A percentile compares a stretch with the other conserved stretches of the same genome.
Evolutionary conservation across 2,113 vertebrate species (phyloP).

Genomic region (Martes martes): DNA sequence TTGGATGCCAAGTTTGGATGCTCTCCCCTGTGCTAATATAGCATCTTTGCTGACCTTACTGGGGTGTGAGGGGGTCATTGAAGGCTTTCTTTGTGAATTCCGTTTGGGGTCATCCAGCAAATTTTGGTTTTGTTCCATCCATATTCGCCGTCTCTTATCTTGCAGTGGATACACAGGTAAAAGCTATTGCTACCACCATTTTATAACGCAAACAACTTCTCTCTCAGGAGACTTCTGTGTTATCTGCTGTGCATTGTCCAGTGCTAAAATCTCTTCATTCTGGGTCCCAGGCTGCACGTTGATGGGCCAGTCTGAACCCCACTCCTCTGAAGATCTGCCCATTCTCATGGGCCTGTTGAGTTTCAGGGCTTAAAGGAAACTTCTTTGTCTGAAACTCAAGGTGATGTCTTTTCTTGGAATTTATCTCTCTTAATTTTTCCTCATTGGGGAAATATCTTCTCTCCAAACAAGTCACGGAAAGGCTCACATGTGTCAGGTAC

Average conservation of each 20-base stretch:
- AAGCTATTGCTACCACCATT: neutral
- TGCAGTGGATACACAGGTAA: neutral
- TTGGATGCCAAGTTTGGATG: neutral
- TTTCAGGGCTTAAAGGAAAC: neutral
- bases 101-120: neutral
- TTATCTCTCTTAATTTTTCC: neutral
- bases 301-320: neutral
- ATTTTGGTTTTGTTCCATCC: neutral
- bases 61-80: neutral
- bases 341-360: neutral
- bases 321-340: neutral
- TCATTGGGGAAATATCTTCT: neutral
- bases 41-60: neutral
- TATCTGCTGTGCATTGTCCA: neutral
- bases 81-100: neutral
- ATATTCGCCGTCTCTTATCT: neutral
- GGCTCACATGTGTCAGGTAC: neutral
- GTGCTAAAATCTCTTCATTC: neutral
- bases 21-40: rapidly evolving
- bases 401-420: neutral
- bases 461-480: neutral
- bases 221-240: neutral
- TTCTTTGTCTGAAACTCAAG: neutral
- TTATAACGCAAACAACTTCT: neutral
- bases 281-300: neutral